Evolutionary conservation across 2,797 vertebrate species (phyloP).

Genomic region (Scarus forsteni): DNA sequence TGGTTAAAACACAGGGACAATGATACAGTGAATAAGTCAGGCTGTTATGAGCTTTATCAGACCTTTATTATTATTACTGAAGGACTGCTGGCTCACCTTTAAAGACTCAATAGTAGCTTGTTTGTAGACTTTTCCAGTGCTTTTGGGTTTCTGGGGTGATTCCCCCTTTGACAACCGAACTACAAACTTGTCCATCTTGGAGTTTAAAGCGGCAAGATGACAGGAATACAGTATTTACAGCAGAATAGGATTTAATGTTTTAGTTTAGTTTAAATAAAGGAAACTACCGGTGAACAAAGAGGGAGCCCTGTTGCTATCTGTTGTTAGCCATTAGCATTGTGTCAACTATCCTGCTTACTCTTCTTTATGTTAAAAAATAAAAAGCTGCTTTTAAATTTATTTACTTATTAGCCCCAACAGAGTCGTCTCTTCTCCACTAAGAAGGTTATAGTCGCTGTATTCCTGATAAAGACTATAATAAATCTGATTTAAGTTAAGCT

Average conservation of each 20-base stretch:
- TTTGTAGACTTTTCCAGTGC: conserved; percentile 80
- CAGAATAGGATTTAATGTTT: no score
- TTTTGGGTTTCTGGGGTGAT: conserved; percentile 60
- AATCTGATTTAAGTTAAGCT: neutral
- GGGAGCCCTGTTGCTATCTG: conserved; percentile 10
- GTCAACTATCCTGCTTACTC: neutral
- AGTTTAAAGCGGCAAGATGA: neutral
- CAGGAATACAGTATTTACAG: no score
- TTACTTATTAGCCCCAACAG: neutral
- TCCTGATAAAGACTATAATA: fast-evolving
- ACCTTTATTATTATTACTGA: neutral
- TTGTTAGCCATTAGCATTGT: conserved; percentile 21
- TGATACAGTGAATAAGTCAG: no score
- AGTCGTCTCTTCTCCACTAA: fast-evolving
- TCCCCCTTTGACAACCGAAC: conserved; percentile 80
- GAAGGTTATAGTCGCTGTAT: neutral
- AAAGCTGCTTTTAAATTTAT: neutral
- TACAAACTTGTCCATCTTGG: conserved; percentile 91
- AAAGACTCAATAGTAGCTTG: conserved; percentile 92
- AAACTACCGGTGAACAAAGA: no score
- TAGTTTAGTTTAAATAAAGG: no score
- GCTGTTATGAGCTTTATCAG: fast-evolving
- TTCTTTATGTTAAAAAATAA: neutral
- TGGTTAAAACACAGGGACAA: conserved; percentile 59
- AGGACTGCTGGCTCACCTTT: conserved; percentile 78